Base-by-base conservation (phyloP, 2,888 invertebrate species). In the Apocheima hispidaria region DNA sequence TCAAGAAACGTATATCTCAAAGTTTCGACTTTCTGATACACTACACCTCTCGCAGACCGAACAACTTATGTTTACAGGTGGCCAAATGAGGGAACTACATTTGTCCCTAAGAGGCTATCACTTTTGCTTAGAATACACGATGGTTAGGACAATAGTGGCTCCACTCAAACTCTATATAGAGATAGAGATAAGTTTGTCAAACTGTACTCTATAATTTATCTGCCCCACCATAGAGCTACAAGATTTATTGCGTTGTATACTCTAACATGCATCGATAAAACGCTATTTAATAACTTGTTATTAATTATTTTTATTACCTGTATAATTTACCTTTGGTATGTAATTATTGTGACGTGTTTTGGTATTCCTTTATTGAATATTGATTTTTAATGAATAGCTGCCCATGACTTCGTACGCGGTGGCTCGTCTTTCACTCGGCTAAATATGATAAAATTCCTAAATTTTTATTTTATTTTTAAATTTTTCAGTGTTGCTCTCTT, bases 191-290 rank as follows among this genome's bases (percentile, higher is more conserved):
- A 46, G 20, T 12, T n/a, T 2, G 18, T 10, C 4, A 7, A 14
- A 9, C 16, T 3, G 14, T 55, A 44, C 60, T 55, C 52, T 60
- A 68, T 62, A 62, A 66, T 70, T 68, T 63, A 70, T 68, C 59
- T 61, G 50, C 60, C 58, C 20, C 38, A 21, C 28, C 10, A 26
- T 26, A 43, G 23, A 30, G 30, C 4, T 18, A 4, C 43, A 50
- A 65, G 68, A 70, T 68, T 66, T 70, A 70, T 68, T 58, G 43
- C 16, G 44, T 70, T 66, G 58, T 61, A 53, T 59, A 16, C 30
- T 49, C 20, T 26, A 40, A 46, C 48, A 50, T 41, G 54, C 38
- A 23, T 35, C 46, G 60, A 65, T 63, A 54, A 51, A 57, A 58
- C 35, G 10, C 43, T 54, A 50, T 57, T 63, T 55, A 55, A 65